Percentiles rank a stretch among this genome's conserved stretches.
These are phyloP conservation scores for Microplitis mediator DNA, from an alignment of 1,140 invertebrate species.

Conservation along the genomic window DNA sequence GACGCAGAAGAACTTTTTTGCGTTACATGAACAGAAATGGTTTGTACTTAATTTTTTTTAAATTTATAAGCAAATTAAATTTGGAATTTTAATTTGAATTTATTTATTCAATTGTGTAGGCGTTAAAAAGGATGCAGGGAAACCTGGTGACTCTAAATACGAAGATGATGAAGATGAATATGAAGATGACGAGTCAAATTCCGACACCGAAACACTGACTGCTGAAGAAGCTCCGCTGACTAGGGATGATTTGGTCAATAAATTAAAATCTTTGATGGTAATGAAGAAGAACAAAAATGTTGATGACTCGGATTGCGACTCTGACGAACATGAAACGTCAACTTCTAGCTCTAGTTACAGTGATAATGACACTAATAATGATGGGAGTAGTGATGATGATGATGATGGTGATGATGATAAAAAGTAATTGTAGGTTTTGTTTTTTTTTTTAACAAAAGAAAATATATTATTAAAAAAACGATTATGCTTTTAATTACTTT, in stretches of 20 bases:
- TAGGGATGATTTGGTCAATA: constrained; percentile 51
- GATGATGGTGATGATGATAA: no score
- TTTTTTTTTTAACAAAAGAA: no score
- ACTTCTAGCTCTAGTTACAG: constrained; percentile 7
- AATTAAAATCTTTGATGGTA: constrained; percentile 54
- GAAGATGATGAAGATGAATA: not conserved
- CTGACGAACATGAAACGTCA: constrained; percentile 33
- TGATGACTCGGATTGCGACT: constrained; percentile 37
- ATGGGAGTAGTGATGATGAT: not conserved
- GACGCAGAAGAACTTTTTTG: constrained; percentile 69
- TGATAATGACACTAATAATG: constrained; percentile 16
- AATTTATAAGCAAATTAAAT: no score
- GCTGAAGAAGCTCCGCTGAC: constrained; percentile 23
- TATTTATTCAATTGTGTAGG: no score
- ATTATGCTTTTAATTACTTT: not conserved
- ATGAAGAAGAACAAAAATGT: constrained; percentile 36
- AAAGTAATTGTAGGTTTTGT: no score
- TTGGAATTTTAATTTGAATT: constrained; percentile 17
- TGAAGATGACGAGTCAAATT: constrained; percentile 11
- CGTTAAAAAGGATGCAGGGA: no score
- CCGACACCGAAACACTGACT: constrained; percentile 20
- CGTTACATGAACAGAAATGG: constrained; percentile 63
- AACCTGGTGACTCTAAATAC: no score
- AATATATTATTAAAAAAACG: not conserved
- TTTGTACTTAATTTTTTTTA: constrained; percentile 33